Percentiles rank a stretch among this genome's conserved stretches.
Evolutionary conservation across 2,113 vertebrate genomes (phyloP).

Genomic region (Scophthalmus maximus): DNA sequence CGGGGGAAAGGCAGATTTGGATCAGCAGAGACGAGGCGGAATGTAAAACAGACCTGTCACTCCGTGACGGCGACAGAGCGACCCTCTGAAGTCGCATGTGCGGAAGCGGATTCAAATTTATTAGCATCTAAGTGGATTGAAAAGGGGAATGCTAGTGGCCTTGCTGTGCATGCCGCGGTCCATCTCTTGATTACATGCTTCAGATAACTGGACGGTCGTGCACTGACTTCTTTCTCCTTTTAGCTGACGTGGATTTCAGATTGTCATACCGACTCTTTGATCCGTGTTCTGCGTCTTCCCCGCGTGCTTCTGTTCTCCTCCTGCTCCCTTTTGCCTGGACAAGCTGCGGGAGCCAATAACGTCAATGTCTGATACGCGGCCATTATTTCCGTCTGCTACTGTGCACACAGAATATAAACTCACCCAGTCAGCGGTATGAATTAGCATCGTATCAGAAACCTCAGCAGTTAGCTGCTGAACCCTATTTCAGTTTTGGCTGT

Average conservation of each 20-base stretch:
- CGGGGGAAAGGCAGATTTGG: background rate
- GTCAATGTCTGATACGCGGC: too few species aligned
- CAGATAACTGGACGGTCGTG: background rate
- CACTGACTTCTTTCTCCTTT: too few species aligned
- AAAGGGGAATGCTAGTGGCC: background rate
- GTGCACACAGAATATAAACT: too few species aligned
- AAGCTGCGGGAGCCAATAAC: too few species aligned
- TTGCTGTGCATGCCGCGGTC: background rate
- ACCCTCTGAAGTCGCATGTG: background rate
- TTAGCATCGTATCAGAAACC: too few species aligned
- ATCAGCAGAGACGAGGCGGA: too few species aligned
- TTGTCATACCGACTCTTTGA: background rate
- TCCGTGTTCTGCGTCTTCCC: background rate
- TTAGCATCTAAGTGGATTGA: slow-evolving; percentile 17
- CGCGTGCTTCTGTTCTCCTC: background rate
- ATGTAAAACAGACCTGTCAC: slow-evolving; percentile 16
- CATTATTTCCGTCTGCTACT: too few species aligned
- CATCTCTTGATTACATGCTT: background rate
- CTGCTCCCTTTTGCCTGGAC: too few species aligned
- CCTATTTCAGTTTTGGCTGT: too few species aligned
- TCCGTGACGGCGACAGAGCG: slow-evolving; percentile 21
- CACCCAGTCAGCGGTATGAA: too few species aligned
- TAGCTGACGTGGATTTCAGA: background rate
- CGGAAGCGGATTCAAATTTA: slow-evolving; percentile 20
- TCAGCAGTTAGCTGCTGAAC: too few species aligned